A percentile compares a stretch with the other conserved stretches of the same genome.
Conservation (phyloP, 1,140 invertebrate genomes). For the Drosophila serrata region DNA sequence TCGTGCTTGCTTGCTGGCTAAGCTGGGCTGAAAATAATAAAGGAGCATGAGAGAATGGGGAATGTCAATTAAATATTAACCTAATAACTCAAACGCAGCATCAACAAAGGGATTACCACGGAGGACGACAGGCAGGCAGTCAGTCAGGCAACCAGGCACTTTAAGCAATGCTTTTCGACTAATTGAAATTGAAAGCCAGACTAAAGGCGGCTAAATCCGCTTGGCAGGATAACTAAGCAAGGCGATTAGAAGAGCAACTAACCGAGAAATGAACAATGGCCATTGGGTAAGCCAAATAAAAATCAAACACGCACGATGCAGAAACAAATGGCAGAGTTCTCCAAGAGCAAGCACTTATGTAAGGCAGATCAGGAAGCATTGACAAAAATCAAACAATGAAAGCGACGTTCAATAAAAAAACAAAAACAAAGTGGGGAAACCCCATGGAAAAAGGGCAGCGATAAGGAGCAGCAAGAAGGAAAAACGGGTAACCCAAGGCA, state of each 20-base stretch:
- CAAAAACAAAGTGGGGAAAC: conserved; percentile 23
- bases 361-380: conserved; percentile 67
- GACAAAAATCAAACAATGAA: conserved; percentile 81
- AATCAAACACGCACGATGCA: conserved; percentile 72
- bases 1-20: conserved; percentile 11
- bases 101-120: conserved; percentile 20
- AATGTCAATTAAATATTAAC: conserved; percentile 67
- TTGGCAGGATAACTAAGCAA: conserved; percentile 45
- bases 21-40: conserved; percentile 21
- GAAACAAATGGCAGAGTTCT: conserved; percentile 58
- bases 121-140: neutral
- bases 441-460: conserved; percentile 8
- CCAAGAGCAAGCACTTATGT: conserved; percentile 67
- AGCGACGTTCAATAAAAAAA: conserved; percentile 76
- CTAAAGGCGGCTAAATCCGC: conserved; percentile 33
- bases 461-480: conserved; percentile 23
- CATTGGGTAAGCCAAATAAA: conserved; percentile 62
- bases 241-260: conserved; percentile 78
- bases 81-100: conserved; percentile 49
- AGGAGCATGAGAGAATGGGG: neutral
- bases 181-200: conserved; percentile 63
- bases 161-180: conserved; percentile 59
- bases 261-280: conserved; percentile 77
- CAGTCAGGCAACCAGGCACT: conserved; percentile 8
- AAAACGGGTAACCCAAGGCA: conserved; percentile 23